phyloP scores from a whole-genome alignment of 2,797 vertebrate species.

The Tapirus indicus region DNA sequence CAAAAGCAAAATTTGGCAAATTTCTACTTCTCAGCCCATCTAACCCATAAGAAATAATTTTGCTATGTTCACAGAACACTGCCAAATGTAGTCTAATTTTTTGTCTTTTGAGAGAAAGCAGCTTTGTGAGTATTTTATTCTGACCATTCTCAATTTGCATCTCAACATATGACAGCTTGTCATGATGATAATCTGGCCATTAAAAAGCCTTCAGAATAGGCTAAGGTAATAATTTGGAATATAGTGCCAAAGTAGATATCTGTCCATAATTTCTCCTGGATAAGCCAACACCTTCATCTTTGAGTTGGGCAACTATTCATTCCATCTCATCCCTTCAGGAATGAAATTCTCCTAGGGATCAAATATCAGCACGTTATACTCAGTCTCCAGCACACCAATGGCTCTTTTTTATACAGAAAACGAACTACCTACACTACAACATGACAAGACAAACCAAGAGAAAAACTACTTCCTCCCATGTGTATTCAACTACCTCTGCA shows the following conservation, averaged over 20 bases:
- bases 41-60: constrained; percentile 31
- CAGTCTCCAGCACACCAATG: neutral
- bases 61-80: neutral
- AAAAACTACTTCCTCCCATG: neutral
- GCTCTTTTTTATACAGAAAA: neutral
- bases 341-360: neutral
- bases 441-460: neutral
- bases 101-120: constrained; percentile 29
- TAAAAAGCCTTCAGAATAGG: neutral
- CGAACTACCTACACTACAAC: neutral
- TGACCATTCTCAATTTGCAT: neutral
- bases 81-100: neutral
- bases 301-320: neutral
- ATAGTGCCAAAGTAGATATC: neutral
- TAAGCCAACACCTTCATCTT: neutral
- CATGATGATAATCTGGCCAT: neutral
- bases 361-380: neutral
- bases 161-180: neutral
- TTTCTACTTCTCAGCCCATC: constrained; percentile 6
- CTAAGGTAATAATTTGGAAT: neutral
- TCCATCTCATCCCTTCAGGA: neutral
- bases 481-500: neutral
- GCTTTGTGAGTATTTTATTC: constrained; percentile 19
- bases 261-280: neutral
- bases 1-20: constrained; percentile 40